A percentile compares a stretch with the other conserved stretches of the same genome.
These are phyloP conservation scores for Holacanthella duospinosa DNA, from an alignment of 2,888 invertebrate genomes.

Conservation along the genomic window DNA sequence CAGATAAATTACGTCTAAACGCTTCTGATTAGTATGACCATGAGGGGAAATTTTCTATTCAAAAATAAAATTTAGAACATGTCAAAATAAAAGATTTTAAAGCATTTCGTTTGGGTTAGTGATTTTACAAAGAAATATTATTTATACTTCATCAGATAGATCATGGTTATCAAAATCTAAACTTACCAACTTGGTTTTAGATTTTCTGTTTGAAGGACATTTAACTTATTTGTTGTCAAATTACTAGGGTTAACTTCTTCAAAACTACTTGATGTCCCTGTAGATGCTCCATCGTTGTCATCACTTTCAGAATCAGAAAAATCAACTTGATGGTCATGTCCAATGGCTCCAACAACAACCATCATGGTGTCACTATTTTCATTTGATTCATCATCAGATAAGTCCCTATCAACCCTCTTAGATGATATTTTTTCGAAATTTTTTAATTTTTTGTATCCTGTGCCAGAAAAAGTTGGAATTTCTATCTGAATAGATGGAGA, in stretches of 20 bases:
- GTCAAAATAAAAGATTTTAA: no score
- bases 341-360: no score
- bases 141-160: no score
- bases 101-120: no score
- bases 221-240: no score
- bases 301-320: conserved; percentile 41
- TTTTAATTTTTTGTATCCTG: conserved; percentile 3
- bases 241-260: conserved; percentile 60
- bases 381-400: conserved; percentile 6
- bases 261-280: conserved; percentile 34
- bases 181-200: no score
- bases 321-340: conserved; percentile 44
- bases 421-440: neutral
- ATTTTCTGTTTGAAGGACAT: no score
- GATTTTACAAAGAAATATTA: no score
- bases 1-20: neutral
- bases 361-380: neutral
- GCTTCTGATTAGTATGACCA: neutral
- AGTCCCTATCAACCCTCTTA: conserved; percentile 12
- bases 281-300: conserved; percentile 47
- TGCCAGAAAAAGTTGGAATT: conserved; percentile 19
- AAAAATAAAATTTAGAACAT: neutral
- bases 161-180: no score
- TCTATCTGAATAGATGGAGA: conserved; percentile 35
- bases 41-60: neutral